Evolutionary conservation across 1,140 invertebrate species (phyloP).

Genomic region (Musca domestica): DNA sequence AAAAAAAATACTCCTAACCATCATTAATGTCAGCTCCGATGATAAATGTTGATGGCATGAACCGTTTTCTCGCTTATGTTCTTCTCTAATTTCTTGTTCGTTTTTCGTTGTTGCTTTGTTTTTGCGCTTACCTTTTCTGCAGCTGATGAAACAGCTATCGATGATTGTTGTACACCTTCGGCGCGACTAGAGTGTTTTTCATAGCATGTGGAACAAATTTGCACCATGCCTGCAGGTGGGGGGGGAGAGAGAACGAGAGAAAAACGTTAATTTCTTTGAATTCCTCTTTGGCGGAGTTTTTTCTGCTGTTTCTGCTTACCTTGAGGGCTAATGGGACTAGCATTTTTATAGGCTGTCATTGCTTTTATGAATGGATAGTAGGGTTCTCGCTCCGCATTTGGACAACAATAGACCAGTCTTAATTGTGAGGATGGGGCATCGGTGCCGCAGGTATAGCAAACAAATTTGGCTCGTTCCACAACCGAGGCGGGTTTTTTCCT

Average conservation of each 20-base stretch:
- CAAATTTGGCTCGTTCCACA: conserved; percentile 71
- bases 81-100: no score
- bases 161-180: conserved; percentile 36
- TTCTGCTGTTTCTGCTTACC: conserved; percentile 52
- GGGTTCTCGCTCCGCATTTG: conserved; percentile 79
- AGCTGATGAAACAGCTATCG: conserved; percentile 10
- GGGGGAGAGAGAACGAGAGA: neutral
- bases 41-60: no score
- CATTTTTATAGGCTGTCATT: conserved; percentile 74
- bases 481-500: conserved; percentile 68
- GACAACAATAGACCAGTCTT: conserved; percentile 78
- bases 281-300: neutral
- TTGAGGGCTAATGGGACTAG: conserved; percentile 78
- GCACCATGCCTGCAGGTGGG: conserved; percentile 64
- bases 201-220: conserved; percentile 78
- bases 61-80: no score
- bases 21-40: no score
- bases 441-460: conserved; percentile 85
- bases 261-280: conserved; percentile 10
- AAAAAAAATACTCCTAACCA: no score
- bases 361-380: conserved; percentile 84
- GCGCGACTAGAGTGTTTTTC: conserved; percentile 48
- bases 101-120: no score
- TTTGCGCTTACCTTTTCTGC: conserved; percentile 7
- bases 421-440: conserved; percentile 74